Evolutionary conservation across 2,113 vertebrate genomes (phyloP), one percentile per base, ranked within the genome.

Genomic region (Sebastes schlegelii): DNA sequence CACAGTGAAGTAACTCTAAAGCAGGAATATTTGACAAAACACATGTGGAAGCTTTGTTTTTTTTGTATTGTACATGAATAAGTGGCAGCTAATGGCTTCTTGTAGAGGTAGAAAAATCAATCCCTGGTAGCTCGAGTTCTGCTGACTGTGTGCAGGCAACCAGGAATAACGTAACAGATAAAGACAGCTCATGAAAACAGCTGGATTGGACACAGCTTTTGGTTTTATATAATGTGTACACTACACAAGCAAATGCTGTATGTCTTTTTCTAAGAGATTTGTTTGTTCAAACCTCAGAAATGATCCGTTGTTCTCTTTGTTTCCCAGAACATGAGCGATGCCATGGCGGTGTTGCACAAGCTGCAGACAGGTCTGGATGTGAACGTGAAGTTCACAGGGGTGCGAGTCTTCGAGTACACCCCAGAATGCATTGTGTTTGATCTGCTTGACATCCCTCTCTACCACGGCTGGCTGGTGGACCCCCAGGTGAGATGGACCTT

Each of bases 371-470:
- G 98, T 54, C 96, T 99, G 94, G 98, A 99, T 60, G 98, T 99
- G 74, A 99, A 99, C 8, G 98, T 99, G 77, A 99, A 96, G 94
- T 99, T 99, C 86, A 99, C 97, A 3, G 98, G 98, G 12, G 98
- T 99, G 49, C 94, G 97, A 49, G 97, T 99, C 0, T 99, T 99
- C 75, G 98, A 99, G 86, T 99, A 99, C 92, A 99, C 98, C 4
- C 98, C 98, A 0, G 98, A 99, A 90, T 99, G 98, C 95, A 99
- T 99, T 17, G 98, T 99, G 68, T 99, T 99, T 83, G 98, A 99
- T 93, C 96, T 99, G 86, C 97, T 99, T 10, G 98, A 99, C 94
- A 99, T 99, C 90, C 98, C 98, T 10, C 95, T 99, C 67, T 99
- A 99, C 92, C 98, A 99, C 40, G 98, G 98, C 81, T 99, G 98